Percentiles rank a stretch among this genome's conserved stretches.
These are phyloP conservation scores for Paracanthobrama guichenoti DNA, from an alignment of 2,113 vertebrate species.

Conservation along the genomic window DNA sequence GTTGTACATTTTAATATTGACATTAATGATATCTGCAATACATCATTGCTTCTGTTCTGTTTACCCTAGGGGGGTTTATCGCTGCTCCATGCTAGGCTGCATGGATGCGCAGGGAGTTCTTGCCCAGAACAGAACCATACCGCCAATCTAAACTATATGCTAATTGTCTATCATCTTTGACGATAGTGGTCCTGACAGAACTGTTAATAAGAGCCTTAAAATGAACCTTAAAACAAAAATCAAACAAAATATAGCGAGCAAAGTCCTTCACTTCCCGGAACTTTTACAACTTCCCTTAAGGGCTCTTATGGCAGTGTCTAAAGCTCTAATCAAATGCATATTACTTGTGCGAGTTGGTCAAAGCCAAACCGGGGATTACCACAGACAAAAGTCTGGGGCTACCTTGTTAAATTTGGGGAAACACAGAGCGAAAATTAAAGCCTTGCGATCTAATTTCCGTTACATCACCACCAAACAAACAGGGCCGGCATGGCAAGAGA, in stretches of 20 bases:
- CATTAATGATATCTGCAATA: no score
- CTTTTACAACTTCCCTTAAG: slow-evolving; percentile 7
- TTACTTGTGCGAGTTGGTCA: slow-evolving; percentile 17
- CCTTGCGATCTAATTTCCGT: slow-evolving; percentile 58
- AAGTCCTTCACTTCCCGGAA: slow-evolving; percentile 22
- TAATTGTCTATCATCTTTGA: no score
- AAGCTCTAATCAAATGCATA: slow-evolving; percentile 38
- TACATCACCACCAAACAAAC: slow-evolving; percentile 65
- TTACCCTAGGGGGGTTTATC: no score
- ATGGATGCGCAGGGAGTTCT: no score
- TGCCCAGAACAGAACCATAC: no score
- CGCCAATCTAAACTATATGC: no score
- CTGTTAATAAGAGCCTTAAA: background rate
- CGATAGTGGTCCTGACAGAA: background rate
- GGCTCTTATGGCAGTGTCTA: background rate
- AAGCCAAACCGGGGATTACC: slow-evolving; percentile 57
- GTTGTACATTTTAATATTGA: no score
- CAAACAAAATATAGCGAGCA: background rate
- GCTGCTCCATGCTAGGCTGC: no score
- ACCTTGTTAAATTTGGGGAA: slow-evolving; percentile 57
- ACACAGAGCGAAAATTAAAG: slow-evolving; percentile 55
- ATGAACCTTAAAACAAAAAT: background rate
- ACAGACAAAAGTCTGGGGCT: slow-evolving; percentile 28
- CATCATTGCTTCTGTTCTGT: no score
- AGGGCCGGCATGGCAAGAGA: slow-evolving; percentile 44